Base-by-base conservation (phyloP, 2,113 vertebrate species). In the Lates calcarifer region DNA sequence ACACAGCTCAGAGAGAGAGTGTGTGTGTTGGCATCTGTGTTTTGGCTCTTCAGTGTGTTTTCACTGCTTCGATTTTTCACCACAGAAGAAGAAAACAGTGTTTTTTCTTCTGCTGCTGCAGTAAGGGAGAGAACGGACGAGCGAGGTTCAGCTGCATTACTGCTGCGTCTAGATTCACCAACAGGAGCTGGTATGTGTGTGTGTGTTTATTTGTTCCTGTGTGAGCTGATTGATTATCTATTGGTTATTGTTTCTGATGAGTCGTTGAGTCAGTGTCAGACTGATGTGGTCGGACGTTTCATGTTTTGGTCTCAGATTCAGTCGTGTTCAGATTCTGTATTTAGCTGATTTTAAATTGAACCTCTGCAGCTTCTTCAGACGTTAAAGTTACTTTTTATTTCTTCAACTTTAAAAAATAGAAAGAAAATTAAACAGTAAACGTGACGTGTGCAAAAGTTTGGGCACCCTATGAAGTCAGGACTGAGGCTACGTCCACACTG, bases 71-170 rank as follows among this genome's bases (percentile, higher is more conserved):
- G 5, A 5, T 65, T 47, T 20, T 76, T 26, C 12, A 71, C 66
- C 76, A 77, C 66, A 66, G 74, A 77, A 74, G 71, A 80, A 87
- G 85, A 73, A 84, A 60, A 65, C 55, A 22, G 51, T 47, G 65
- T 47, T 43, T 43, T 73, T 60, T 41, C 45, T 79, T 80, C 80
- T 58, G 83, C 77, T 79, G 83, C 83, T 58, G 84, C 77, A 67
- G 63, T 7, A 58, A 51, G 62, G 75, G 77, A 72, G 66, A 24
- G 69, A 29, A 60, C 0, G 67, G 20, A 56, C 6, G 66, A 79
- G 74, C 26, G 71, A 82, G 78, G n/a, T 67, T 75, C 45, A 83
- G 65, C 82, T 90, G 85, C 88, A 87, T 79, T 63, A 53, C 71
- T 20, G 67, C 82, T 82, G 62, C 63, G 9, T 71, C 64, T 63